phyloP scores from a whole-genome alignment of 2,797 vertebrate genomes.

The Danio choprae region DNA sequence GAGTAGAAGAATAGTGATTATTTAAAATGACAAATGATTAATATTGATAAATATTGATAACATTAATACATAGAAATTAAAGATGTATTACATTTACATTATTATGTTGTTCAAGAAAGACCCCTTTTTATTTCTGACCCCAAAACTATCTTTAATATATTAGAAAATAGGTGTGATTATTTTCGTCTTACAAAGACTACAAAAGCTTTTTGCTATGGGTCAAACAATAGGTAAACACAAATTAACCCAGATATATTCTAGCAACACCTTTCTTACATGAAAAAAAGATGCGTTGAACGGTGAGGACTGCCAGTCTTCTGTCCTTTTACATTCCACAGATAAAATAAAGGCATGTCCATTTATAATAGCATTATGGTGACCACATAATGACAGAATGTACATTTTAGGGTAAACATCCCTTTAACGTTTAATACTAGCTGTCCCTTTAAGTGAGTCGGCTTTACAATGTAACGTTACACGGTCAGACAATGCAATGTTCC shows the following conservation, averaged over 20 bases:
- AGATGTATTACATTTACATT: too few relatives aligned
- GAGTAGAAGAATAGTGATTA: too few relatives aligned
- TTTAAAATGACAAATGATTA: too few relatives aligned
- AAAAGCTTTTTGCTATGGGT: not conserved
- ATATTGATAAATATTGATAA: too few relatives aligned
- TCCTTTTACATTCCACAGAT: not conserved
- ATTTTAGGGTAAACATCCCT: not conserved
- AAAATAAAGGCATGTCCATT: not conserved
- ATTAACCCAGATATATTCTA: not conserved
- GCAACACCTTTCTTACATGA: not conserved
- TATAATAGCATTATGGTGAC: not conserved
- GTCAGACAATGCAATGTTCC: not conserved
- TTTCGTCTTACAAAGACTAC: not conserved
- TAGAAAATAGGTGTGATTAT: not conserved
- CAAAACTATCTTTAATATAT: too few relatives aligned
- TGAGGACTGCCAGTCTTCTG: not conserved
- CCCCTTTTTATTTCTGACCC: too few relatives aligned
- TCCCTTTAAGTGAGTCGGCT: constrained; percentile 17
- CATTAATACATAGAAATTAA: too few relatives aligned
- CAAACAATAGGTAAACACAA: not conserved
- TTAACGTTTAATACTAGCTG: constrained; percentile 1
- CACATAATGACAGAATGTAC: not conserved
- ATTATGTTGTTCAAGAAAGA: too few relatives aligned
- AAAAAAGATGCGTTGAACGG: not conserved
- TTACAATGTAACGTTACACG: not conserved